phyloP scores from a whole-genome alignment of 2,113 vertebrate species.

The Calyptomena viridis region DNA sequence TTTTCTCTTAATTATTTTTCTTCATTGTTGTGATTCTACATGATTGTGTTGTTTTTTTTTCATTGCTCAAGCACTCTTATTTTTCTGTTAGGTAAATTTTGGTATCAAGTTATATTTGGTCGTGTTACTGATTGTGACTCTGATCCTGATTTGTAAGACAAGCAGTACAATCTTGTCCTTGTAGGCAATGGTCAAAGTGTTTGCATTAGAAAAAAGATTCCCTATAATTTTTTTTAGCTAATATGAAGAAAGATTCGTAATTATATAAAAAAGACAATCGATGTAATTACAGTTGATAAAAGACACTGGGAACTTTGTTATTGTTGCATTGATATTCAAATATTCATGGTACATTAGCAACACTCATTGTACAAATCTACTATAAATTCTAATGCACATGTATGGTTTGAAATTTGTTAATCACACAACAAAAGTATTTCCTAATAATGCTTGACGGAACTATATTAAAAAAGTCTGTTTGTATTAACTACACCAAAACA shows the following conservation, averaged over 20 bases:
- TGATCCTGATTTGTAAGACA: not conserved
- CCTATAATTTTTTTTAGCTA: not conserved
- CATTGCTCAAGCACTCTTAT: not conserved
- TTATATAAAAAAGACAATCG: not conserved
- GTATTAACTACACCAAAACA: not conserved
- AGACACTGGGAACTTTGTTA: not conserved
- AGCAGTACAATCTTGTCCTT: rapidly evolving
- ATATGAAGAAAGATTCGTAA: not conserved
- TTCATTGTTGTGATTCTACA: not conserved
- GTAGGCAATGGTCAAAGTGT: not conserved
- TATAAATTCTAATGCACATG: not conserved
- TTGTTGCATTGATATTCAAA: not conserved
- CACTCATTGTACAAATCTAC: not conserved
- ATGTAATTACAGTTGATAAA: not conserved
- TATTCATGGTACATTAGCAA: not conserved
- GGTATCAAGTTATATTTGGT: not conserved
- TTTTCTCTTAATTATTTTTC: not conserved
- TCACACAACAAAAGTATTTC: not conserved
- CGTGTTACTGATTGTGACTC: not conserved
- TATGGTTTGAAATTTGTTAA: not conserved
- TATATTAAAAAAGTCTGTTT: not conserved
- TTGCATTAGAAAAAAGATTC: not conserved
- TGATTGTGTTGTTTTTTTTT: rapidly evolving
- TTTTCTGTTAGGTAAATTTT: not conserved
- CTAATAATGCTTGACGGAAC: not conserved